phyloP scores from a whole-genome alignment of 2,113 vertebrate species.

The Todiramphus chloris region DNA sequence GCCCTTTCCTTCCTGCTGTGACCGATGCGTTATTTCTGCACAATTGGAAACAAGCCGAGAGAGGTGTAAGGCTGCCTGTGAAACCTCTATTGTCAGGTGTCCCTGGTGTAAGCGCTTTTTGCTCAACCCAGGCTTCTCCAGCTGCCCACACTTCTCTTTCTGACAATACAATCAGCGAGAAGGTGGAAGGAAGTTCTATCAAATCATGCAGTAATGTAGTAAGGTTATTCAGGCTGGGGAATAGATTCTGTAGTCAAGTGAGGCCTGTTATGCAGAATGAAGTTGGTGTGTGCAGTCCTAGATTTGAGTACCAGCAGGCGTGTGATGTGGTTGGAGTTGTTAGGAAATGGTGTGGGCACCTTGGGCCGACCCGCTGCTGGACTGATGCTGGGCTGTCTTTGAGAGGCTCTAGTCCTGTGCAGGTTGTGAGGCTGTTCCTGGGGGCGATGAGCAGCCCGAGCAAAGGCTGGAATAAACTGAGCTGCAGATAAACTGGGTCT shows the following conservation, averaged over 20 bases:
- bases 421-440: neutral
- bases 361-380: neutral
- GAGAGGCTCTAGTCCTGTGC: neutral
- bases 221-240: neutral
- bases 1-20: neutral
- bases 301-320: neutral
- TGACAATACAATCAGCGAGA: neutral
- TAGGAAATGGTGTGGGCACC: fast-evolving
- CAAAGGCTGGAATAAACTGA: neutral
- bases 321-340: neutral
- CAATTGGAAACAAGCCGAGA: neutral
- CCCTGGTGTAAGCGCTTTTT: neutral
- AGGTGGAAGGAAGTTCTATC: neutral
- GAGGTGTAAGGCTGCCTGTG: neutral
- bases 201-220: too few relatives aligned
- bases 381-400: neutral
- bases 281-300: neutral
- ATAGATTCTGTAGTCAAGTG: neutral
- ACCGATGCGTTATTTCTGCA: neutral
- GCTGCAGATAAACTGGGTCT: neutral
- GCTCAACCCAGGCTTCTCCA: neutral
- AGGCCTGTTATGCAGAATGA: neutral
- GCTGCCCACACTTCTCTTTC: neutral
- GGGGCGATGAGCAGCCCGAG: neutral
- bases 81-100: neutral